Percentiles rank a stretch among this genome's conserved stretches.
Conservation (phyloP, 2,797 vertebrate genomes). For the Dromococcyx pavoninus region DNA sequence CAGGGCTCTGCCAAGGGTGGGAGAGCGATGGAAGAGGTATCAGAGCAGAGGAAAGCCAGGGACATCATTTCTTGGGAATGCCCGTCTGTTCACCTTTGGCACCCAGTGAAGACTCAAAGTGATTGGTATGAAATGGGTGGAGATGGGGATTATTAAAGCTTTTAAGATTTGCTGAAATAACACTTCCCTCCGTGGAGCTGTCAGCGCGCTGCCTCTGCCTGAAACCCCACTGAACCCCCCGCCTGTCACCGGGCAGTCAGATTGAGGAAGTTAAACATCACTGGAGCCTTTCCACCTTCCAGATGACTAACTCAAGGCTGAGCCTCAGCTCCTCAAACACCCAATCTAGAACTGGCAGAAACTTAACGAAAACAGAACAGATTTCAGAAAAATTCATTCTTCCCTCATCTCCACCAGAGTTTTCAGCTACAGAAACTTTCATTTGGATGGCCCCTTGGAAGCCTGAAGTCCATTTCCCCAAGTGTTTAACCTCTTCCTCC, state of each 20-base stretch:
- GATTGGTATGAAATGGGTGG: not conserved
- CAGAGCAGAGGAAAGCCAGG: not conserved
- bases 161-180: not conserved
- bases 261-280: not conserved
- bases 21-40: not conserved
- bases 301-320: not conserved
- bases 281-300: not conserved
- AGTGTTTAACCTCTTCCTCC: not conserved
- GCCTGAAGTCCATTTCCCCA: not conserved
- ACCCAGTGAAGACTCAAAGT: not conserved
- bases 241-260: not conserved
- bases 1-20: not conserved
- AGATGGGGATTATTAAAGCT: not conserved
- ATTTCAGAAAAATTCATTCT: not conserved
- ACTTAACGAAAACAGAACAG: not conserved
- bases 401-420: too few species aligned
- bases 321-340: not conserved
- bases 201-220: not conserved
- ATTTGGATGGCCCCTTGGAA: not conserved
- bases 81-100: not conserved
- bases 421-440: not conserved
- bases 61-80: not conserved
- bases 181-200: not conserved
- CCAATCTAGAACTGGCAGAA: not conserved
- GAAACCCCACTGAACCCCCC: not conserved